Conservation (phyloP, 2,888 invertebrate species). For the Agrochola lota region DNA sequence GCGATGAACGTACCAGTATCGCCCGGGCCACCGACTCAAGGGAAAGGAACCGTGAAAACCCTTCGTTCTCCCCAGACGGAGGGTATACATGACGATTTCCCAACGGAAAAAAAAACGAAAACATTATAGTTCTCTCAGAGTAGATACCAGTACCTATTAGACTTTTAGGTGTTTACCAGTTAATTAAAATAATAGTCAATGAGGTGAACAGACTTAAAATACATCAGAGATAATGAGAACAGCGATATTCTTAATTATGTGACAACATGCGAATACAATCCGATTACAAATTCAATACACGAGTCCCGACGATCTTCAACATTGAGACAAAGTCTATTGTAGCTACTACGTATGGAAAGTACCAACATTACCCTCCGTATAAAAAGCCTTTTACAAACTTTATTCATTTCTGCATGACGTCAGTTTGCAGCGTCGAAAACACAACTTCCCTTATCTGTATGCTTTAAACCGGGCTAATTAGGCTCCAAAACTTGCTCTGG, state of each 20-base stretch:
- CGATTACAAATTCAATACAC: background rate
- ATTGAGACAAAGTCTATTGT: background rate
- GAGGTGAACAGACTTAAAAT: background rate
- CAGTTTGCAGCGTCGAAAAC: constrained; percentile 28
- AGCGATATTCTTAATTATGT: background rate
- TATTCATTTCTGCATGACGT: constrained; percentile 35
- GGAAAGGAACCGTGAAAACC: no score
- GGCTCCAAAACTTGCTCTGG: constrained; percentile 45
- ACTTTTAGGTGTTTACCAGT: no score
- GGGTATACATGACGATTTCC: no score
- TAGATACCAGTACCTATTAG: background rate
- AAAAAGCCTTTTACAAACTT: constrained; percentile 33
- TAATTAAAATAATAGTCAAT: no score
- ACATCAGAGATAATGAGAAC: background rate
- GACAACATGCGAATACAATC: background rate
- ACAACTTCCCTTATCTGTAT: constrained; percentile 34
- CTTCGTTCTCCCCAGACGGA: no score
- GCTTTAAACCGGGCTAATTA: constrained; percentile 52
- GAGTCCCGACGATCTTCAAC: constrained; percentile 10
- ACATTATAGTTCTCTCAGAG: no score
- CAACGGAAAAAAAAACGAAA: no score
- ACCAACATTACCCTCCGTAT: background rate
- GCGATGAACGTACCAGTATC: no score
- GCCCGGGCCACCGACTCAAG: no score
- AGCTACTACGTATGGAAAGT: background rate